These are phyloP conservation scores for Propithecus perrieri DNA, from an alignment of 2,797 vertebrate genomes.

Conservation along the genomic window DNA sequence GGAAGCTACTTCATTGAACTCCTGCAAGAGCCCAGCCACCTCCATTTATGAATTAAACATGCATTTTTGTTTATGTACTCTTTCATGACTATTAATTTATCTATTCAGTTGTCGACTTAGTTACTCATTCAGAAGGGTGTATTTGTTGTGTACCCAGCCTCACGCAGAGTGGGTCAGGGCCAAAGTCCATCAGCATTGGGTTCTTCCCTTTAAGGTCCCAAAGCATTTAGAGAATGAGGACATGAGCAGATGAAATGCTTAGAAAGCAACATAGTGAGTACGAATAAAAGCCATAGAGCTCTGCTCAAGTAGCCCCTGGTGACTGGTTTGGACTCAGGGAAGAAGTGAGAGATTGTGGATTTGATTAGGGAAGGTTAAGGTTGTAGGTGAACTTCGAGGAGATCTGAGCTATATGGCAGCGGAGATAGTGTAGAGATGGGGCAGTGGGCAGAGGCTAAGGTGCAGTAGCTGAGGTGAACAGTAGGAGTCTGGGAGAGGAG, in stretches of 20 bases:
- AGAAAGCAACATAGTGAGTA: not conserved
- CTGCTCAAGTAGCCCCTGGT: not conserved
- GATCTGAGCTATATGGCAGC: not conserved
- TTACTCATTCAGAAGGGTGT: not conserved
- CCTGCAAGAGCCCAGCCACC: not conserved
- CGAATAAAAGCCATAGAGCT: not conserved
- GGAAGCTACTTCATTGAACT: constrained; percentile 54
- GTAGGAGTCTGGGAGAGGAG: not conserved
- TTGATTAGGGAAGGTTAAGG: not conserved
- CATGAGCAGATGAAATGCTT: not conserved
- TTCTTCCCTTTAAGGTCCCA: not conserved
- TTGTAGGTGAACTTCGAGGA: not conserved
- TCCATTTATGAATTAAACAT: constrained; percentile 42
- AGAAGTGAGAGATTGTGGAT: not conserved
- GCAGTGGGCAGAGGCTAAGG: not conserved
- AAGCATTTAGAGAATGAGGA: not conserved
- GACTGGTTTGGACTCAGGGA: not conserved
- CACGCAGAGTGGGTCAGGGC: not conserved
- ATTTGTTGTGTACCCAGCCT: not conserved
- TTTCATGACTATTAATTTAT: not conserved
- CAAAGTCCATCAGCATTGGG: not conserved
- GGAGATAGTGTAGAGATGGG: not conserved
- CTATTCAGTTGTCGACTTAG: not conserved
- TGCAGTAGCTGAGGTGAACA: not conserved
- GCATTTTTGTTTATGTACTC: not conserved